Base-by-base conservation (phyloP, 2,888 invertebrate species). In the Polia nebulosa region DNA sequence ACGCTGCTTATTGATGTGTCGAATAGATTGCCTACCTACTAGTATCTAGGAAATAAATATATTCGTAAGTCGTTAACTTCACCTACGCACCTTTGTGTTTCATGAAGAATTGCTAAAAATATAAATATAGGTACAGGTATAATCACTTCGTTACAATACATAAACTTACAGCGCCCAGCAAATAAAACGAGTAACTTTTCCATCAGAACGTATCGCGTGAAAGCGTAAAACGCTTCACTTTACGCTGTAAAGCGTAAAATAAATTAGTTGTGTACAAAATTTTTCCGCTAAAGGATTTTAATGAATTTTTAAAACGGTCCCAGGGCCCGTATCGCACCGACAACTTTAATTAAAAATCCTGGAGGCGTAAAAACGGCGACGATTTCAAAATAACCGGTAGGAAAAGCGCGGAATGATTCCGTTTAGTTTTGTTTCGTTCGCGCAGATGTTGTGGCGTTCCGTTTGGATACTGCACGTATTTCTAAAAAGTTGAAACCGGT, bases 301-400 rank as follows among this genome's bases (percentile, higher is more conserved):
- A 92, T 92, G 89, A 91, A 91, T 92, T 92, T 93, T 92, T 91
- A 87, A 91, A 91, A 87, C 84, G 87, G 83, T 84, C 72, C 82
- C 83, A 83, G 85, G 76, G 72, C 80, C 83, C 85, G 87, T 88
- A 88, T 88, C 86, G 82, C 80, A 82, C 85, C 88, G 87, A 91
- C 89, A 91, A 91, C 87, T 93, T 93, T 93, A 93, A 93, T 93
- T 93, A 93, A 93, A 93, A 91, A 77, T 87, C 88, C 88, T 85
- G 86, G 86, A 82, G 86, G 86, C 90, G 88, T 87, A 89, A 89
- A 88, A 91, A 91, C 82, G 85, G 80, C 89, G 89, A 89, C 90
- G 86, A 88, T 89, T 86, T 86, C 87, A 85, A 89, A 91, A 92
- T 90, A 91, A 89, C 88, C 87, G 85, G 85, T 78, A 83, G 84